These are phyloP conservation scores for Lasiurus cinereus DNA, from an alignment of 2,113 vertebrate genomes.

Conservation along the genomic window DNA sequence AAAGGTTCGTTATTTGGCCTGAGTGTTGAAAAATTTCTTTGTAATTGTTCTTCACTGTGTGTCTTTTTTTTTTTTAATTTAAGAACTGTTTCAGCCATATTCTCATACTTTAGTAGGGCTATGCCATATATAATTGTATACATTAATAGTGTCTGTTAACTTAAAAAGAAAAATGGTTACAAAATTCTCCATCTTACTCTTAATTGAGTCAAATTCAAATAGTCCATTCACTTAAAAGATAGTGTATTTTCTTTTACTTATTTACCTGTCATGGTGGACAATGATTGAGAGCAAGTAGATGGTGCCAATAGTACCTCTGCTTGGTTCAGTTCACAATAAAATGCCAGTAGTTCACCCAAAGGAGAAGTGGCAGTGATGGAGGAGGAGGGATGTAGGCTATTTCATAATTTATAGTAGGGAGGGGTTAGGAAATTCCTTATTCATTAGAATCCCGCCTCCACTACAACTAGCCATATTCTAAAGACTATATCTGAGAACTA, in stretches of 20 bases:
- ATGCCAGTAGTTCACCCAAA: not conserved
- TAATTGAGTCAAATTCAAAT: not conserved
- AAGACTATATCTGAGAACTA: not conserved
- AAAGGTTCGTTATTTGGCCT: slow-evolving; percentile 22
- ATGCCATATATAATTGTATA: not conserved
- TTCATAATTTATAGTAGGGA: not conserved
- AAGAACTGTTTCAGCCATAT: not conserved
- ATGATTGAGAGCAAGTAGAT: not conserved
- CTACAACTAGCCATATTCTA: not conserved
- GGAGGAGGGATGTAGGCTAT: not conserved
- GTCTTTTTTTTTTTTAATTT: slow-evolving; percentile 14
- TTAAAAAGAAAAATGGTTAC: not conserved
- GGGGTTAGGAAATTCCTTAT: not conserved
- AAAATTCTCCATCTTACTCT: not conserved
- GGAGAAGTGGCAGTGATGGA: not conserved
- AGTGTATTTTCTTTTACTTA: not conserved
- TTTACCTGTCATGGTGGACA: no score
- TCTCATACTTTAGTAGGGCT: not conserved
- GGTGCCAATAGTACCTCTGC: not conserved
- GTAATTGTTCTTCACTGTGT: slow-evolving; percentile 55
- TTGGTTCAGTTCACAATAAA: not conserved
- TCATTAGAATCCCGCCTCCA: not conserved
- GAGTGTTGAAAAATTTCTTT: slow-evolving; percentile 38
- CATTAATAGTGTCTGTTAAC: not conserved
- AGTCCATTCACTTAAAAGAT: not conserved